Base-by-base conservation (phyloP, 2,888 invertebrate species). In the Listrodromus nycthemerus region DNA sequence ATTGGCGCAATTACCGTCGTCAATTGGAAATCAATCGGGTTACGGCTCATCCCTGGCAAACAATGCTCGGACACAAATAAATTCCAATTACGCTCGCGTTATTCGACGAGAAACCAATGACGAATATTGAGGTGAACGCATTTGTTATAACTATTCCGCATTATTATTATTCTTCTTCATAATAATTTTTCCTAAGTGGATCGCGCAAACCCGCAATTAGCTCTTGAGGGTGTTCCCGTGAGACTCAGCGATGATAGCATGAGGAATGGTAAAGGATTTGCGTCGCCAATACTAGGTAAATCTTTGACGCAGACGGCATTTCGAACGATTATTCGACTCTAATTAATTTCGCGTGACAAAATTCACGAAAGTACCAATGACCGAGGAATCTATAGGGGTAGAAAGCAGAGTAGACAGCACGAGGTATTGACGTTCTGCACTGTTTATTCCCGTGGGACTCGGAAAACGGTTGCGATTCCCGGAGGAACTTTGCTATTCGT, bases 321-420 rank as follows among this genome's bases (percentile, higher is more conserved):
- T 58, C 66, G 71, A 10, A 45, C 37, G 63, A 74, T 41, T 24
- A 45, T 65, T 70, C 41, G 45, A 24, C 41, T 70, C 70, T 73
- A 79, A 79, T 82, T 82, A 73, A 82, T 82, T 82, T 74, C 45
- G 33, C 58, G 71, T 58, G 76, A 66, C 71, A 48, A 66, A 76
- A 82, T 82, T 82, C 71, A 77, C 71, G 76, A 66, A 71, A 16
- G 76, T 48, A 21, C 21, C 24, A 24, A 21, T 71, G 6, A 33
- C 16, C 30, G 27, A 16, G 30, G 2, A 7, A n/a, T 7, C 27
- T 33, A 16, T 8, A 8, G 33, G n/a, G n/a, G 7, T 61, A n/a
- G 6, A 61, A 30, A 30, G 61, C 55, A 55, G 1, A n/a, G 58
- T 27, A 41, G 41, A 52, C 24, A 16, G 50, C 52, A 5, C 21